Conservation (phyloP, 2,113 vertebrate species). For the Halcyon malimbica region DNA sequence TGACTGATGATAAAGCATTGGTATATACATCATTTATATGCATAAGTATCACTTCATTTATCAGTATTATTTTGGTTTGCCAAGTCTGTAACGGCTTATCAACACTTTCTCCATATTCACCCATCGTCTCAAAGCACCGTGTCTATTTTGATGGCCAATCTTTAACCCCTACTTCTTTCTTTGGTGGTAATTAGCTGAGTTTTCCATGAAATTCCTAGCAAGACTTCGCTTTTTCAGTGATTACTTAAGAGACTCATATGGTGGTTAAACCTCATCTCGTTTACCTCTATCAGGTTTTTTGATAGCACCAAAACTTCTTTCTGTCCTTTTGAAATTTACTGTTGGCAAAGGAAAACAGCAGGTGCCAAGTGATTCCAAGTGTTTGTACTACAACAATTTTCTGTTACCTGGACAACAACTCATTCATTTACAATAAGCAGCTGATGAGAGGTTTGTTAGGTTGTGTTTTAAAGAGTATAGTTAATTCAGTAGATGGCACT, state of each 20-base stretch:
- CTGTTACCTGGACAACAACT: not conserved
- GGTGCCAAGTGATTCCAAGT: not conserved
- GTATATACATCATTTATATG: not conserved
- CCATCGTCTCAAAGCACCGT: not conserved
- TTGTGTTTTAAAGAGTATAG: not conserved
- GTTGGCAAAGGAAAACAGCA: not conserved
- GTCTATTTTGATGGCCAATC: not conserved
- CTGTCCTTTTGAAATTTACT: not conserved
- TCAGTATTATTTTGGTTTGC: not conserved
- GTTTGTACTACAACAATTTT: not conserved
- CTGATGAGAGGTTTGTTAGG: not conserved
- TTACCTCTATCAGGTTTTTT: not conserved
- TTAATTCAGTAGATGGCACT: slow-evolving; percentile 61
- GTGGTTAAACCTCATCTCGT: not conserved
- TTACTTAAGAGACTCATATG: not conserved
- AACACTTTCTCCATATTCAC: not conserved
- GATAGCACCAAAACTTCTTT: not conserved
- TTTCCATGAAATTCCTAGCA: not conserved
- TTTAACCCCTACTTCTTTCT: not conserved
- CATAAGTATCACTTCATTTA: not conserved
- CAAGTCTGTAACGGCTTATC: not conserved
- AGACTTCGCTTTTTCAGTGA: not conserved
- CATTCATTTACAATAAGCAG: not conserved
- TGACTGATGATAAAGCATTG: not conserved
- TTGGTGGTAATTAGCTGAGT: not conserved